Evolutionary conservation across 2,113 vertebrate species (phyloP), one percentile per base, ranked within the genome.

Genomic region (Hypanus sabinus): DNA sequence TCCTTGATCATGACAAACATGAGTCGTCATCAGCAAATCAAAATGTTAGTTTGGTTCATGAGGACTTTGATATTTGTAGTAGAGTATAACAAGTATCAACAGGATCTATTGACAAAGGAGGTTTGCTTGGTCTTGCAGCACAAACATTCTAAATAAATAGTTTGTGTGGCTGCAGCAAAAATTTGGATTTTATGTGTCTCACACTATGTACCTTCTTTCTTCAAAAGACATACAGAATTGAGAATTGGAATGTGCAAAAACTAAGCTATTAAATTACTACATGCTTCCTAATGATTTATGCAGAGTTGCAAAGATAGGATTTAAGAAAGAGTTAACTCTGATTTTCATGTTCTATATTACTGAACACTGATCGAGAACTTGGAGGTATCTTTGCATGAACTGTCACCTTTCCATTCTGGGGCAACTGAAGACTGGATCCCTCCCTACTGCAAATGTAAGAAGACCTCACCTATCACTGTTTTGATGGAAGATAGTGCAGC

Each of bases 1-100:
- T 4, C 83, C 57, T 87, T 62, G 83, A 87, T 87, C 83, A 87
- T 16, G 57, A n/a, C 83, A 87, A 87, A 60, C 83, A 87, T 62
- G 5, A 60, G 55, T n/a, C 83, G 27, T 27, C 22, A 87, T 87
- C 60, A 57, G 27, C 83, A 62, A 55, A 12, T 57, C 10, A 60
- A 60, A 2, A 87, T 87, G 55, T 87, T 0, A 60, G 27, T 87
- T 87, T 55, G 2, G 46, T 87, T 87, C 81, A 60, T 62, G 30
- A 16, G 27, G 55, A 87, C 83, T 60, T 87, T 60, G 83, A 62
- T 87, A 55, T 24, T 87, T 62, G 30, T n/a, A n/a, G 27, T 87
- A 62, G 8, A 62, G 55, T 1, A 60, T 11, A 87, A 46, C 11
- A 60, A 11, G 5, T 60, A 87, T 87, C 57, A 57, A 62, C 60